Conservation (phyloP, 2,888 invertebrate species). For the Erebia epiphron region DNA sequence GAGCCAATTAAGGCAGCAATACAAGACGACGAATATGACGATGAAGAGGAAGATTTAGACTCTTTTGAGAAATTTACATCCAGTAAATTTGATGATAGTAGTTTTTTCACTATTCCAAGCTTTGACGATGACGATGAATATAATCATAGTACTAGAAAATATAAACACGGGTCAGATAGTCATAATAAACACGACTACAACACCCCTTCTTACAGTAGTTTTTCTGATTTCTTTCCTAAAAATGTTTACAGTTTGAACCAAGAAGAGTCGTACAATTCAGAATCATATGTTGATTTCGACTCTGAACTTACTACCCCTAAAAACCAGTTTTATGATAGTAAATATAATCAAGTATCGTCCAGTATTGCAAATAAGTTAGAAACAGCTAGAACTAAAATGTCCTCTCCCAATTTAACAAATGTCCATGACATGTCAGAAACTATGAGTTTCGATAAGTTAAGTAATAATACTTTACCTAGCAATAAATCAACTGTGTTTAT, state of each 20-base stretch:
- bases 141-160: constrained; percentile 51
- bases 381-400: constrained; percentile 58
- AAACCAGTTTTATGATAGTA: constrained; percentile 79
- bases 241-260: constrained; percentile 53
- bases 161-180: constrained; percentile 56
- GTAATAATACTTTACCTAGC: constrained; percentile 68
- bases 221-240: constrained; percentile 65
- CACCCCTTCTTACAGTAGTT: constrained; percentile 59
- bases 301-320: constrained; percentile 80
- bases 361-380: constrained; percentile 80
- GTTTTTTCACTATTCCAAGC: constrained; percentile 77
- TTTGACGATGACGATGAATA: constrained; percentile 68
- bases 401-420: constrained; percentile 58
- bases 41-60: constrained; percentile 60
- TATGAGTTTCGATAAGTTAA: constrained; percentile 69
- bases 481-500: constrained; percentile 76
- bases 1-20: constrained; percentile 47
- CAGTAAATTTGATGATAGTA: constrained; percentile 76
- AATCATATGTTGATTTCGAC: constrained; percentile 66
- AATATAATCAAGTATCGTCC: constrained; percentile 76
- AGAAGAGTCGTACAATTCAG: constrained; percentile 46
- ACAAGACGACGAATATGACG: constrained; percentile 48
- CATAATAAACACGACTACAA: constrained; percentile 61
- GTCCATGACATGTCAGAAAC: constrained; percentile 62
- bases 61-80: constrained; percentile 75